phyloP scores from a whole-genome alignment of 30 jellyfish, hydroid and myxozoan species.

The Pelagia noctiluca region DNA sequence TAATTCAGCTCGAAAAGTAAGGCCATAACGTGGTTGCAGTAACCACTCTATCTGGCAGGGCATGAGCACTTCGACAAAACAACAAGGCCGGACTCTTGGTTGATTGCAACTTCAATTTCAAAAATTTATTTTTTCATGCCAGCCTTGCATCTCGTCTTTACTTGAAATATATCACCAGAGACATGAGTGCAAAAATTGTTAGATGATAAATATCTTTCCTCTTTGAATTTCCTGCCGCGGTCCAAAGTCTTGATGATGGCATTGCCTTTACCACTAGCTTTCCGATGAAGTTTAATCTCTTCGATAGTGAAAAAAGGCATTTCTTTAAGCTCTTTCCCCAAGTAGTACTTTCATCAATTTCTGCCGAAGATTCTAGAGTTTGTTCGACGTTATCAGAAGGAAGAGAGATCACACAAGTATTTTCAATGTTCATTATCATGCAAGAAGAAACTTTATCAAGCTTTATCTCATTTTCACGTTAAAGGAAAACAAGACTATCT shows the following conservation, averaged over 20 bases:
- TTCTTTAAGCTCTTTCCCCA: conserved; percentile 51
- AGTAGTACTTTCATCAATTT: not conserved
- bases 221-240: no score
- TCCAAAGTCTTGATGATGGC: conserved; percentile 50
- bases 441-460: conserved; percentile 10
- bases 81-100: conserved; percentile 28
- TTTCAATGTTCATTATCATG: conserved; percentile 10
- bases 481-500: conserved; percentile 9
- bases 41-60: conserved; percentile 70
- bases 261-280: conserved; percentile 41
- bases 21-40: no score
- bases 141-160: conserved; percentile 46
- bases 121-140: conserved; percentile 39
- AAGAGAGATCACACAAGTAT: conserved; percentile 5
- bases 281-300: conserved; percentile 35
- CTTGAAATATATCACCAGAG: conserved; percentile 13
- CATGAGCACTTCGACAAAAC: no score
- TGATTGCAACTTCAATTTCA: conserved; percentile 12
- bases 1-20: conserved; percentile 68
- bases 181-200: conserved; percentile 17
- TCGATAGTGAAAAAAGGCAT: conserved; percentile 44
- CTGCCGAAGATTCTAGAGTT: not conserved
- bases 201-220: conserved; percentile 54
- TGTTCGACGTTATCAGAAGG: conserved; percentile 4
- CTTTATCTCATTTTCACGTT: conserved; percentile 7